Base-by-base conservation (phyloP, 1,140 invertebrate species). In the Helicorthomorpha holstii region DNA sequence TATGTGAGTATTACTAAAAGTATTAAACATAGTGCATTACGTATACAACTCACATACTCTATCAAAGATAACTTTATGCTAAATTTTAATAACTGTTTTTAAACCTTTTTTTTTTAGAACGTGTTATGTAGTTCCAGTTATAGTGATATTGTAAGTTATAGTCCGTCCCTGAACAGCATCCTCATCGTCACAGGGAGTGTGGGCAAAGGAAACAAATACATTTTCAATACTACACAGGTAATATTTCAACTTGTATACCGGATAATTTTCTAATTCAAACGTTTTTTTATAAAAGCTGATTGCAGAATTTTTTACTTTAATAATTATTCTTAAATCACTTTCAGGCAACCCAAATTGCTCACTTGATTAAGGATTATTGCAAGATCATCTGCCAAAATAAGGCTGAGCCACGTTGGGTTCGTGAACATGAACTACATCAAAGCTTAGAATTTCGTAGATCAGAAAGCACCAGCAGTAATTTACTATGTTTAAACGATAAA, bases 81-180 rank as follows among this genome's bases (percentile, higher is more conserved):
- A n/a, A n/a, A n/a, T n/a, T n/a, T n/a, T n/a, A n/a, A n/a, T n/a
- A n/a, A n/a, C n/a, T n/a, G 7, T 34, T 34, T 34, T 34, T 34
- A 34, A 7, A 34, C 29, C 7, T 46, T 46, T 38, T 27, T 54
- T 49, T 45, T 54, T 21, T 48, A 62, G 51, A 84, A 90, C 63
- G 80, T 86, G 26, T 73, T 93, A 1, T 87, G 85, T 65, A 88
- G 83, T 58, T 90, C 89, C 64, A 85, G 92, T 61, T 92, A 90
- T 66, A 77, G 75, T 54, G 82, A 80, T 58, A 82, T 94, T 61
- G 71, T 90, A 48, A 86, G 82, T 56, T 90, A 89, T 65, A 90
- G 80, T 47, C 87, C 88, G 1, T 86, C 86, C 48, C 75, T 85
- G 38, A 88, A 85, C 61, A 87, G 84, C 57, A 70, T 94, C 29